Percentiles rank a stretch among this genome's conserved stretches.
Conservation (phyloP, 2,113 vertebrate genomes). For the Agapornis roseicollis region DNA sequence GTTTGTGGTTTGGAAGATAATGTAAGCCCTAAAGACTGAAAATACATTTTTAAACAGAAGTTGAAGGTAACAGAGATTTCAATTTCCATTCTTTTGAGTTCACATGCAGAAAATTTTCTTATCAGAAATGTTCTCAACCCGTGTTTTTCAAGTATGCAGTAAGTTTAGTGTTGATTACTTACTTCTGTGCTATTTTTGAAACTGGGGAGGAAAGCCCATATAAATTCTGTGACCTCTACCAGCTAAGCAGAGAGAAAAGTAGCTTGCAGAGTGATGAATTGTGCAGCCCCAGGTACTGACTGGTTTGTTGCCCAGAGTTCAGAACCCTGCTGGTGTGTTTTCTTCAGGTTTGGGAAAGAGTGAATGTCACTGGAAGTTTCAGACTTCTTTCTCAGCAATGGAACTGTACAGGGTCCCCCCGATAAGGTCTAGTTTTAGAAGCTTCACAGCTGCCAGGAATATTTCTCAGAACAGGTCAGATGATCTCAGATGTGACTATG, state of each 20-base stretch:
- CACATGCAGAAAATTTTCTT: background rate
- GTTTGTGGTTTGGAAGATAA: constrained; percentile 24
- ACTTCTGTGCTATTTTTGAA: background rate
- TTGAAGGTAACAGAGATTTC: background rate
- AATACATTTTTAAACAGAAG: background rate
- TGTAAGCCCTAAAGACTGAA: background rate
- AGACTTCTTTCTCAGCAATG: background rate
- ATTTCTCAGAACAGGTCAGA: background rate
- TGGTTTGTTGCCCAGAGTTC: background rate
- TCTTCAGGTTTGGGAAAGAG: background rate
- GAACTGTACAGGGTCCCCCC: background rate
- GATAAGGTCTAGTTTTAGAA: background rate
- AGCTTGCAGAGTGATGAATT: background rate
- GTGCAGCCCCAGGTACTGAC: background rate
- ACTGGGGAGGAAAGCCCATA: background rate
- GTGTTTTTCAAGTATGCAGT: background rate
- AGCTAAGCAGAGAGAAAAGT: background rate
- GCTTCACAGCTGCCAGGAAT: background rate
- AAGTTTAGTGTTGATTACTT: background rate
- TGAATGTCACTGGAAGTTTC: background rate
- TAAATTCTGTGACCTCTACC: background rate
- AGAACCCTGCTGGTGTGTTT: background rate
- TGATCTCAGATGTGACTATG: background rate
- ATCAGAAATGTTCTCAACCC: background rate
- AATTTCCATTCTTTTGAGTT: background rate